Evolutionary conservation across 64 coral and sea anemone species (phyloP), one percentile per base, ranked within the genome.

Genomic region (Cladopsammia gracilis): DNA sequence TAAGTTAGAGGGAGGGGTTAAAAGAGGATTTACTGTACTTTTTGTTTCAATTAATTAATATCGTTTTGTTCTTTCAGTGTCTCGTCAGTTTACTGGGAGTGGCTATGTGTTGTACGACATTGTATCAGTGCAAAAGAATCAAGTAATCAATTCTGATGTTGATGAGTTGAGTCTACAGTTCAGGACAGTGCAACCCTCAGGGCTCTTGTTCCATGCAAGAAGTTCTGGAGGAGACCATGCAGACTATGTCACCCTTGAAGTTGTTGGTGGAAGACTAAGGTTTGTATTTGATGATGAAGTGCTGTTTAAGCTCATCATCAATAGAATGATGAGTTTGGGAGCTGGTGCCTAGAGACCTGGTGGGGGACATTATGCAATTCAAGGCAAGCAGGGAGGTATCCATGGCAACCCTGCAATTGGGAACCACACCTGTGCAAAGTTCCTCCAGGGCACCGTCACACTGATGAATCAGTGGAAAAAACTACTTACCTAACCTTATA

Each of bases 181-280:
- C 72, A 51, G 48, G 19, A 87, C 91, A 12, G 69, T 93, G 18
- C 82, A 93, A 46, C 91, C 91, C 16, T 77, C 83, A 70, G 91
- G 91, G 26, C 58, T 93, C 8, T 44, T 93, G 23, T 77, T 93
- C 26, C 82, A 93, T 77, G 56, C 81, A 24, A 68, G 64, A 23
- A 93, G 48, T 43, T 25, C 58, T 7, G 91, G 91, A 48, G 91
- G 84, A 26, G 6, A 56, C 7, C 68, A 25, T 69, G 82, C 81
- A 70, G 91, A 93, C 71, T 93, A 78, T 24, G 20, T 93, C 23
- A 87, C 91, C 0, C 58, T 93, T 67, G 91, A 93, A 68, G 56
- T 93, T 34, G 62, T 77, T 78, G 82, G 91, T 25, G 91, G 91
- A 53, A 93, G 84, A 69, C 50, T 93, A 15, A 87, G 91, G 91